Conservation (phyloP, 2,888 invertebrate genomes). For the Sarcophaga carnaria region DNA sequence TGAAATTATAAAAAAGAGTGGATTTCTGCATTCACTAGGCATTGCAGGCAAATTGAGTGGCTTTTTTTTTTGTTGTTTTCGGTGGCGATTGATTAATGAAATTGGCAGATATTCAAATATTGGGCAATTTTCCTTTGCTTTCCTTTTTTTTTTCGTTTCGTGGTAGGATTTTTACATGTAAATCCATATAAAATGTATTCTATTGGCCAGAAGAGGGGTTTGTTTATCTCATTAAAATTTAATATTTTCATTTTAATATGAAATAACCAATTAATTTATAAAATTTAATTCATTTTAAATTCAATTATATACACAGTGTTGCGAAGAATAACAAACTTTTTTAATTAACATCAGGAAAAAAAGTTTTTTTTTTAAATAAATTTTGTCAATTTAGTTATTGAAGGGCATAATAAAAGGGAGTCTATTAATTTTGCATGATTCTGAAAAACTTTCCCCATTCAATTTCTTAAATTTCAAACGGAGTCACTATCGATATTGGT, state of each 20-base stretch:
- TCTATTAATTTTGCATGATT: too few species aligned
- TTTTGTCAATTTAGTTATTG: too few species aligned
- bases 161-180: neutral
- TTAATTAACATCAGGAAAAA: too few species aligned
- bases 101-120: neutral
- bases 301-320: neutral
- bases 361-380: too few species aligned
- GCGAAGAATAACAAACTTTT: neutral
- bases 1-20: too few species aligned
- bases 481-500: too few species aligned
- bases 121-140: neutral
- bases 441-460: too few species aligned
- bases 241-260: neutral
- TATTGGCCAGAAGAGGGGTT: neutral
- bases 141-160: too few species aligned
- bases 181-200: neutral
- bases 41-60: neutral
- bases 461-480: too few species aligned
- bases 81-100: neutral
- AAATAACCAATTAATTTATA: neutral
- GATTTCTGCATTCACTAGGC: too few species aligned
- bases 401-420: too few species aligned
- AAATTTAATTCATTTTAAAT: neutral
- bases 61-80: neutral
- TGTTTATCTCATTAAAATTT: neutral